Conservation (phyloP, 2,797 vertebrate species). For the Sciurus vulgaris region DNA sequence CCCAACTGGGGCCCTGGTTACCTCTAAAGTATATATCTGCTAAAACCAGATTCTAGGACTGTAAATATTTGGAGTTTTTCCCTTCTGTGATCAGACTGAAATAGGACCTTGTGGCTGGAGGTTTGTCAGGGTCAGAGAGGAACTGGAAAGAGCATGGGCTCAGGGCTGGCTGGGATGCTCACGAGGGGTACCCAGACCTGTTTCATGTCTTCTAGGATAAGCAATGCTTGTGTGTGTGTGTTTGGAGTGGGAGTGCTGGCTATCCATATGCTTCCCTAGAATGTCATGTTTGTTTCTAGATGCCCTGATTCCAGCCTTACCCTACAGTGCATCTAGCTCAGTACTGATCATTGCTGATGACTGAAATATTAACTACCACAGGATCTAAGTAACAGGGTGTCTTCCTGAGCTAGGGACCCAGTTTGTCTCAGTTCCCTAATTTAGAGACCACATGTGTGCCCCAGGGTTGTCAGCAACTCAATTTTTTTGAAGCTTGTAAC, state of each 20-base stretch:
- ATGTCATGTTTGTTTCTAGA: not conserved
- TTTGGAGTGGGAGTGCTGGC: not conserved
- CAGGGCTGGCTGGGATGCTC: not conserved
- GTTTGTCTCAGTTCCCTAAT: constrained; percentile 82
- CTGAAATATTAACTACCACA: constrained; percentile 47
- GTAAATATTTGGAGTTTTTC: constrained; percentile 41
- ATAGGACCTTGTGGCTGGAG: constrained; percentile 46
- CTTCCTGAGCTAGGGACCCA: constrained; percentile 67
- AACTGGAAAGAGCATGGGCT: not conserved
- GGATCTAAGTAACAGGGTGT: constrained; percentile 34
- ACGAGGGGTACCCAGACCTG: not conserved
- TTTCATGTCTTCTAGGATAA: not conserved
- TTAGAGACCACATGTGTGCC: constrained; percentile 80
- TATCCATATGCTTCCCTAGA: not conserved
- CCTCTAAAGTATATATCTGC: not conserved
- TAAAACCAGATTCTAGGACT: constrained; percentile 62
- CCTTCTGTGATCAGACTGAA: constrained; percentile 44
- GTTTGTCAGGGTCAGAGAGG: constrained; percentile 35
- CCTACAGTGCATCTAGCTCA: not conserved
- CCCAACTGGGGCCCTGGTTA: not conserved
- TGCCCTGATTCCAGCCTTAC: not conserved
- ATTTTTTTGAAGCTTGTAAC: constrained; percentile 79
- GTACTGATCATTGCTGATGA: constrained; percentile 15
- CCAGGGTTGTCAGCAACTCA: constrained; percentile 74
- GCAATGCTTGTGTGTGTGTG: not conserved